These are phyloP conservation scores for Simalia tracyae DNA, from an alignment of 2,797 vertebrate species.

Conservation along the genomic window DNA sequence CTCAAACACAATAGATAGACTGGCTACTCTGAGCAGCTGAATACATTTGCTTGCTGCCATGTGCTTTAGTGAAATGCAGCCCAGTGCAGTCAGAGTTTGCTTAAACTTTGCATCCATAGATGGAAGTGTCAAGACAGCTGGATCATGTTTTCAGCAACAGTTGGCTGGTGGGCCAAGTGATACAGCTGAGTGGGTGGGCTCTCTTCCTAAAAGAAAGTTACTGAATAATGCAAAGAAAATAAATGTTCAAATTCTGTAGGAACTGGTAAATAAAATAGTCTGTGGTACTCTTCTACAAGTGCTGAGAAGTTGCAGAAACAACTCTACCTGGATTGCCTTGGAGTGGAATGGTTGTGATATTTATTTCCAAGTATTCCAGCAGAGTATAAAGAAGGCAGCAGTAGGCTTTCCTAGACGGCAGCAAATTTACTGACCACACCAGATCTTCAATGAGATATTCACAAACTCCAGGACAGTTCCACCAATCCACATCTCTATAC, in stretches of 20 bases:
- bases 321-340: neutral
- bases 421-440: neutral
- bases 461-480: neutral
- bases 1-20: neutral
- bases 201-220: neutral
- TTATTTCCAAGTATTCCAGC: neutral
- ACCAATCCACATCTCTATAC: neutral
- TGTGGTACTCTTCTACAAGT: neutral
- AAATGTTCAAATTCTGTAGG: neutral
- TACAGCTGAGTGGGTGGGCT: conserved; percentile 5
- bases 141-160: conserved; percentile 8
- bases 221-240: neutral
- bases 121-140: conserved; percentile 16
- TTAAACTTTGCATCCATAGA: conserved; percentile 19
- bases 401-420: neutral
- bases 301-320: neutral
- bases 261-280: neutral
- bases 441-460: neutral
- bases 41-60: neutral
- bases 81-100: neutral
- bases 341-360: neutral
- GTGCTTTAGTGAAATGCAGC: neutral
- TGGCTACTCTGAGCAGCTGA: neutral
- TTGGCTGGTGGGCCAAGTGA: conserved; percentile 1
- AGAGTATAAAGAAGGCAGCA: neutral